These are phyloP conservation scores for Sinosuthora webbiana DNA, from an alignment of 2,113 vertebrate species.

Conservation along the genomic window DNA sequence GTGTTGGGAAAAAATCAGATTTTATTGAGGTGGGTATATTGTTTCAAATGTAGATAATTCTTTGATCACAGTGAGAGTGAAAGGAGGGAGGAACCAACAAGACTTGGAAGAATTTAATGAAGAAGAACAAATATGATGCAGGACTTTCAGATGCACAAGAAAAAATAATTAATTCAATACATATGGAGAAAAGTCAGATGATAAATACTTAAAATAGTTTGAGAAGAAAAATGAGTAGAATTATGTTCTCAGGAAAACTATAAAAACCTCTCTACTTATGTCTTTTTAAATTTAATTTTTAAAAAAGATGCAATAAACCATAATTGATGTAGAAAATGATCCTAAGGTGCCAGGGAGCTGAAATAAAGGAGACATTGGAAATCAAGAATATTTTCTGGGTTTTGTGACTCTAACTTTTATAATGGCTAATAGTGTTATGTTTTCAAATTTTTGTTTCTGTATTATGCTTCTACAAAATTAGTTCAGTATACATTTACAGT, in stretches of 20 bases:
- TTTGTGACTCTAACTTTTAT: neutral
- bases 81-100: neutral
- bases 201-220: neutral
- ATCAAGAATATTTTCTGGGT: neutral
- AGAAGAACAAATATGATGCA: neutral
- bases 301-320: rapidly evolving
- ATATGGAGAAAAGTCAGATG: neutral
- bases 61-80: neutral
- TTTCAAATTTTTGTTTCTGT: neutral
- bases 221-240: neutral
- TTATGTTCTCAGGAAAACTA: neutral
- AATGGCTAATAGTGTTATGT: neutral
- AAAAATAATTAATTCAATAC: neutral
- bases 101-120: neutral
- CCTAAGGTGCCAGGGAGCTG: neutral
- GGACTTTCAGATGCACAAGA: neutral
- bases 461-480: neutral
- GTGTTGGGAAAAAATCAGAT: neutral
- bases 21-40: rapidly evolving
- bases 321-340: neutral
- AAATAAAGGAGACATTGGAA: neutral
- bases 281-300: neutral
- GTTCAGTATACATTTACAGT: neutral
- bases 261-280: neutral
- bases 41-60: neutral